Conservation (phyloP, 2,113 vertebrate species). For the Hylia prasina region DNA sequence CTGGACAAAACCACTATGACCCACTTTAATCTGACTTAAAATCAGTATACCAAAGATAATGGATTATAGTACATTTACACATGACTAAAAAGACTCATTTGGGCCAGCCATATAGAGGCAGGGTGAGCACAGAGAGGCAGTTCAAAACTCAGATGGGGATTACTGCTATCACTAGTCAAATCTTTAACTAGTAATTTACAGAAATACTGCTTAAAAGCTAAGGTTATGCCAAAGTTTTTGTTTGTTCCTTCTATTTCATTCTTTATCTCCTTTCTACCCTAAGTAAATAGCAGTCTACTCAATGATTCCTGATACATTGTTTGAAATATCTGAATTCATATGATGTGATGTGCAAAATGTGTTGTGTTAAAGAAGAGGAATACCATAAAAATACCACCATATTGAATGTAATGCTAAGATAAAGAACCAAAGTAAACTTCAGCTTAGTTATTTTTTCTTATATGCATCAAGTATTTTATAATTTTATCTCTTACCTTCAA, state of each 20-base stretch:
- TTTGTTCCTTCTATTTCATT: not conserved
- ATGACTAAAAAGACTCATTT: not conserved
- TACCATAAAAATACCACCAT: not conserved
- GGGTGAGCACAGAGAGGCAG: not conserved
- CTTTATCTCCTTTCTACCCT: not conserved
- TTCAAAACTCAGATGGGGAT: not conserved
- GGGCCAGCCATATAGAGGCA: not conserved
- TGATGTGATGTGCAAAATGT: not conserved
- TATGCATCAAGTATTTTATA: not conserved
- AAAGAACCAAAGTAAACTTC: not conserved
- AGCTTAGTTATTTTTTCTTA: not conserved
- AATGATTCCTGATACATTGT: not conserved
- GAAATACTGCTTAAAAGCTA: not conserved
- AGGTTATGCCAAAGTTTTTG: not conserved
- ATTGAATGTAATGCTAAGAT: not conserved
- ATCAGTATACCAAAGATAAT: not conserved
- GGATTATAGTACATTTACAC: not conserved
- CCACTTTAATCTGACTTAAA: not conserved
- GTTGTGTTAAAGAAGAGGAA: not conserved
- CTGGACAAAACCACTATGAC: not conserved
- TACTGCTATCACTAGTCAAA: not conserved
- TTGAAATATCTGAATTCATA: not conserved
- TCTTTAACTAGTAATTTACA: not conserved
- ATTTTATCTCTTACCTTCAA: slow-evolving; percentile 84
- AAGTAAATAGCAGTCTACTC: not conserved